Evolutionary conservation across 2,797 vertebrate genomes (phyloP), one percentile per base, ranked within the genome.

Genomic region (Lithobates pipiens): DNA sequence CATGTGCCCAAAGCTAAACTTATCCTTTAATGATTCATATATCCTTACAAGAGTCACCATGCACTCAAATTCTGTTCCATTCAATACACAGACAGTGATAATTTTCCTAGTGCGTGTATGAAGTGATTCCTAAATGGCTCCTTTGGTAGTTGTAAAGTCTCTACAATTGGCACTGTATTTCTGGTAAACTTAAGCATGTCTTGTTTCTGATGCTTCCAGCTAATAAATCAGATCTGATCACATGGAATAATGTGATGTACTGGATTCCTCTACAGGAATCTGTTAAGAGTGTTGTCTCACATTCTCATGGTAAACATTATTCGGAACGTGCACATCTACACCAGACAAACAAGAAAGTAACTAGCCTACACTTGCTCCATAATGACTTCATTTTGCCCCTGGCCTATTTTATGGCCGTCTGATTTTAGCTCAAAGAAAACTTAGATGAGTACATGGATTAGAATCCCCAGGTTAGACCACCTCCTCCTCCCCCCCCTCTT

Each of bases 291-390:
- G n/a, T 63, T 23, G 8, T 25, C 23, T 25, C 61, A 65, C 61
- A 21, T 65, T 25, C 29, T 36, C 25, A 57, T 61, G 7, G 54
- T 61, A 61, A 61, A 9, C 18, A 9, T 21, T n/a, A 61, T 61
- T 23, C 54, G 1, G 3, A 23, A 61, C 5, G 8, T 23, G 21
- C 21, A 61, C 8, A 4, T 61, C 21, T 61, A 61, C 46, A 29
- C 32, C 11, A 61, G 69, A 61, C 32, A 39, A 63, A 32, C 25
- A 16, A 44, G 32, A 65, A n/a, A 16, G 23, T 34, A 27, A 15
- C 34, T n/a, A 65, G 70, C 74, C 54, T 82, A 54, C 25, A 63
- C 71, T 75, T 82, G 54, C 61, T 34, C 80, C 11, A 5, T 75
- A 50, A 82, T 82, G 46, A 75, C 61, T 74, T 39, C 1, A 34